A percentile compares a stretch with the other conserved stretches of the same genome.
Evolutionary conservation across 2,113 vertebrate genomes (phyloP).

Genomic region (Marcusenius ussheri): DNA sequence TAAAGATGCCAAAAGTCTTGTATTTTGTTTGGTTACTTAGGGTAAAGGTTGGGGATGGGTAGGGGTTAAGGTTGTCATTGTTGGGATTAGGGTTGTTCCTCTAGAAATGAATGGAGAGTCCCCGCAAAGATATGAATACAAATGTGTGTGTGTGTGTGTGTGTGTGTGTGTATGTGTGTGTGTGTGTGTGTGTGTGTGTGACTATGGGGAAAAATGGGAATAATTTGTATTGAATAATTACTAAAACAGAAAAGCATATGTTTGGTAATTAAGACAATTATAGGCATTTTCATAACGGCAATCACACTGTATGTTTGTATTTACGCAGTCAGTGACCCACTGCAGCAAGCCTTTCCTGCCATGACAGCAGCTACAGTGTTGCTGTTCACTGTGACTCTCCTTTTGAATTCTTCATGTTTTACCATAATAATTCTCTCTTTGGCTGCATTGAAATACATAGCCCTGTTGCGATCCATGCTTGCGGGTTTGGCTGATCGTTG

Average conservation of each 20-base stretch:
- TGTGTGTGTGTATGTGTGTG: too few species aligned
- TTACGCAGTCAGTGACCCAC: neutral
- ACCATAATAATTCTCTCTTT: neutral
- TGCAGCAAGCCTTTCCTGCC: neutral
- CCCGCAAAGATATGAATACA: too few species aligned
- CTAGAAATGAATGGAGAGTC: too few species aligned
- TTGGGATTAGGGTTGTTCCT: neutral
- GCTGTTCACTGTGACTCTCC: neutral
- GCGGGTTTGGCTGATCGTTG: neutral
- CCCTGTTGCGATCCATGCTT: neutral
- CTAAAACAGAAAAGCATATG: neutral
- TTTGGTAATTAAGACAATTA: neutral
- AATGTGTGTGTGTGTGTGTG: too few species aligned
- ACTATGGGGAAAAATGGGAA: too few species aligned
- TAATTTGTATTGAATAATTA: neutral
- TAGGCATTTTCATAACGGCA: neutral
- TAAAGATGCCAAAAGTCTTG: too few species aligned
- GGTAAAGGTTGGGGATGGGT: too few species aligned
- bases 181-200: too few species aligned
- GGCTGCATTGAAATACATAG: neutral
- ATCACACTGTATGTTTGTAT: neutral
- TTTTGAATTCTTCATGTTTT: neutral
- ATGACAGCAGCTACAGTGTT: neutral
- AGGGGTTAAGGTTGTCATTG: too few species aligned
- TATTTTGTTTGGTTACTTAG: too few species aligned